A percentile compares a stretch with the other conserved stretches of the same genome.
These are phyloP conservation scores for Papilio polytes DNA, from an alignment of 1,140 invertebrate species.

Conservation along the genomic window DNA sequence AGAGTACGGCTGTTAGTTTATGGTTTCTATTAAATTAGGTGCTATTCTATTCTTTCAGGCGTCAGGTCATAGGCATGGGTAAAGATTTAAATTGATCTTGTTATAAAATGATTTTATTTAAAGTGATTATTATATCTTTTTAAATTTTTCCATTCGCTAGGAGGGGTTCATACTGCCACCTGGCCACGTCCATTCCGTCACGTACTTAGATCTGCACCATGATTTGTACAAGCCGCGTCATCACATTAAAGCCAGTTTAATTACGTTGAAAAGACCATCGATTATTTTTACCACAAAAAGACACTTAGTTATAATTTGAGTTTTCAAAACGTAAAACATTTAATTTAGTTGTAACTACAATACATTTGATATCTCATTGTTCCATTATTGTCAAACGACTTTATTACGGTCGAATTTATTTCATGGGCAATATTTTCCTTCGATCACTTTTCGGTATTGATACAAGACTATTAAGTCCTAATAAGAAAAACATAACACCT, in stretches of 20 bases:
- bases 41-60: too few relatives aligned
- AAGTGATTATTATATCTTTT: too few relatives aligned
- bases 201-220: too few relatives aligned
- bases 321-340: background rate
- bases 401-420: constrained; percentile 8
- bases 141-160: too few relatives aligned
- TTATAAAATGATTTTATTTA: too few relatives aligned
- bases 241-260: background rate
- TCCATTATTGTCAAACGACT: background rate
- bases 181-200: too few relatives aligned
- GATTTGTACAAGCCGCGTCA: background rate
- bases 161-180: too few relatives aligned
- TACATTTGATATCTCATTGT: background rate
- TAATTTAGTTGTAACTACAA: constrained; percentile 3
- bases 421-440: background rate
- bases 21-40: background rate
- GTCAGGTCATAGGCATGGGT: too few relatives aligned
- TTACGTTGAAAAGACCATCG: too few relatives aligned
- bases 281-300: background rate
- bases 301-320: background rate
- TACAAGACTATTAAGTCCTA: background rate
- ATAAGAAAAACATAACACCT: background rate
- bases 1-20: background rate
- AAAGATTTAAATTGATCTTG: too few relatives aligned
- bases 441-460: background rate